Conservation (phyloP, 2,797 vertebrate species). For the Bovichtus diacanthus region DNA sequence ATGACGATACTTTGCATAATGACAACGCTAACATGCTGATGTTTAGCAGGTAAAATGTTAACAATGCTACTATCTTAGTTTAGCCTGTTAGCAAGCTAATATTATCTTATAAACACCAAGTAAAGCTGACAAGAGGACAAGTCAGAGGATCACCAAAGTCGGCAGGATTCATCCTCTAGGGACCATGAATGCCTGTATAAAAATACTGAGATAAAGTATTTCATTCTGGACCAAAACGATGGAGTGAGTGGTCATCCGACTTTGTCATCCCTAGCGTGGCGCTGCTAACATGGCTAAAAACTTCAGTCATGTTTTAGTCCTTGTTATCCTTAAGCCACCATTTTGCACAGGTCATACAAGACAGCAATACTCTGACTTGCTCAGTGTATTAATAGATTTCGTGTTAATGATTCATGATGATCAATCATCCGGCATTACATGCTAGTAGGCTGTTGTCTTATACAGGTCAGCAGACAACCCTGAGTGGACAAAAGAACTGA, state of each 20-base stretch:
- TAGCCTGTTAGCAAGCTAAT: too few relatives aligned
- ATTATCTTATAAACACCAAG: too few relatives aligned
- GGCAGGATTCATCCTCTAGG: not conserved
- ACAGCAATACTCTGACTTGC: too few relatives aligned
- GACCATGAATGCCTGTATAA: not conserved
- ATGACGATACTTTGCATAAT: too few relatives aligned
- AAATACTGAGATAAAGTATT: not conserved
- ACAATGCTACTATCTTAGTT: too few relatives aligned
- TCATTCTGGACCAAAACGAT: not conserved
- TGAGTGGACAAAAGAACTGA: slow-evolving; percentile 63
- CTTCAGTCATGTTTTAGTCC: not conserved
- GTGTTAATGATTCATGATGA: not conserved
- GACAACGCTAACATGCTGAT: too few relatives aligned
- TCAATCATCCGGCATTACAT: slow-evolving; percentile 12
- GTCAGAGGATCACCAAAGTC: not conserved
- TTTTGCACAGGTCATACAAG: not conserved
- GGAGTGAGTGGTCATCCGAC: not conserved
- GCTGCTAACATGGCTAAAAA: not conserved
- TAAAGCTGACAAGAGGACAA: not conserved
- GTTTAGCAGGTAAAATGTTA: too few relatives aligned
- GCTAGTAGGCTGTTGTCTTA: accelerated
- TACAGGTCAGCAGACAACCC: slow-evolving; percentile 46
- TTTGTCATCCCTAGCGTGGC: not conserved
- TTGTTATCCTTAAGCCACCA: not conserved
- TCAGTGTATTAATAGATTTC: not conserved